These are phyloP conservation scores for Chrysolina oricalcia DNA, from an alignment of 2,888 invertebrate species.

Conservation along the genomic window DNA sequence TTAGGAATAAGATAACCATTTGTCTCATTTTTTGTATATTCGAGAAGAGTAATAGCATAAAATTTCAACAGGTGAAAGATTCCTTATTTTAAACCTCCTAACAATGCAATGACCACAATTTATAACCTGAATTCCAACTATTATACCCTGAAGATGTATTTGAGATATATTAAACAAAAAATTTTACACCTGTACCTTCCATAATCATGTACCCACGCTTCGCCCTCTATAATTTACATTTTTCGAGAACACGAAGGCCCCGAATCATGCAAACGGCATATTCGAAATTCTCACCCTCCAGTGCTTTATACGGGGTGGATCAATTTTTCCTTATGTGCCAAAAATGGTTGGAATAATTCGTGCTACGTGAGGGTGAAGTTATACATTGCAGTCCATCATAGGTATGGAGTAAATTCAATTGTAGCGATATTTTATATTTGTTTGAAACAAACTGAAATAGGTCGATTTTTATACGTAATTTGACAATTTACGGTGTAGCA, in stretches of 20 bases:
- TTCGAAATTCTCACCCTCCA: slow-evolving; percentile 38
- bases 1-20: background rate
- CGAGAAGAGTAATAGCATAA: background rate
- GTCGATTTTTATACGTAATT: too few relatives aligned
- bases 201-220: slow-evolving; percentile 40
- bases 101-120: background rate
- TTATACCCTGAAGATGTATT: slow-evolving; percentile 26
- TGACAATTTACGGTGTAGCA: too few relatives aligned
- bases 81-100: background rate
- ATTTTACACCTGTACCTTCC: slow-evolving; percentile 38
- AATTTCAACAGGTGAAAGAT: background rate
- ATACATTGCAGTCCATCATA: too few relatives aligned
- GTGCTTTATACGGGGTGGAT: background rate
- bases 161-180: slow-evolving; percentile 40
- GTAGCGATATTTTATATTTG: too few relatives aligned
- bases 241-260: slow-evolving; percentile 40
- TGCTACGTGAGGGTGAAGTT: too few relatives aligned
- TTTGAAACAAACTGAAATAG: too few relatives aligned
- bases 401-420: too few relatives aligned
- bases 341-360: background rate
- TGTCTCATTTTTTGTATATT: background rate
- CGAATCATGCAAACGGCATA: slow-evolving; percentile 38
- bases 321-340: background rate
- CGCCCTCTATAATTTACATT: slow-evolving; percentile 42
- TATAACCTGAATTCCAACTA: slow-evolving; percentile 6